Evolutionary conservation across 2,888 invertebrate genomes (phyloP), one percentile per base, ranked within the genome.

Genomic region (Agrotis ipsilon): DNA sequence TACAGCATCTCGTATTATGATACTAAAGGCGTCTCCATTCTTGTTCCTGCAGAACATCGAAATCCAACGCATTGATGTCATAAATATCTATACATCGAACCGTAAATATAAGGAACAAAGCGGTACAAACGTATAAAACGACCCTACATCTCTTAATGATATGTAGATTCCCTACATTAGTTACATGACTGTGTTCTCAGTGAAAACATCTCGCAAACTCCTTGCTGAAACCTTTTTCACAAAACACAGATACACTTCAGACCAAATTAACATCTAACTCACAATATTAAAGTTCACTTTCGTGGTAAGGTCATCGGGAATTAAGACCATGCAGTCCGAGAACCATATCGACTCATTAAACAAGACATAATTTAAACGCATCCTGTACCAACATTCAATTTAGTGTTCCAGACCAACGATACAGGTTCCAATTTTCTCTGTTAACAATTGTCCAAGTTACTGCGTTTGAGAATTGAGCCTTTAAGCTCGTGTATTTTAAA

Each of bases 151-250:
- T 95, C 94, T 95, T 95, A 96, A 96, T 96, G 96, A 96, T 96
- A 96, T 96, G 96, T 96, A 96, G 95, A 96, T 96, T 95, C 96
- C 83, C 91, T 91, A 93, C 95, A 95, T 96, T 96, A 96, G 95
- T 94, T 94, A 96, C 96, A 96, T 94, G 96, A 90, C 94, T 94
- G 92, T 95, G 95, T 96, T 95, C 95, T 89, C 93, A 85, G 95
- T 94, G 94, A 91, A 94, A 95, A 96, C 96, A 95, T 94, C 94
- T 94, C 94, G 92, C 95, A 90, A 91, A 92, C 91, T 88, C 72
- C 64, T 32, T 57, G 43, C 18, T 68, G 19, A 71, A 82, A 75
- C 64, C 69, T 78, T 74, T 68, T 32, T 60, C 72, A 9, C 78
- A 90, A 88, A 78, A 69, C 46, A 39, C n/a, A 11, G 4, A 0